Evolutionary conservation across 2,797 vertebrate species (phyloP).

Genomic region (Pelochelys cantorii): DNA sequence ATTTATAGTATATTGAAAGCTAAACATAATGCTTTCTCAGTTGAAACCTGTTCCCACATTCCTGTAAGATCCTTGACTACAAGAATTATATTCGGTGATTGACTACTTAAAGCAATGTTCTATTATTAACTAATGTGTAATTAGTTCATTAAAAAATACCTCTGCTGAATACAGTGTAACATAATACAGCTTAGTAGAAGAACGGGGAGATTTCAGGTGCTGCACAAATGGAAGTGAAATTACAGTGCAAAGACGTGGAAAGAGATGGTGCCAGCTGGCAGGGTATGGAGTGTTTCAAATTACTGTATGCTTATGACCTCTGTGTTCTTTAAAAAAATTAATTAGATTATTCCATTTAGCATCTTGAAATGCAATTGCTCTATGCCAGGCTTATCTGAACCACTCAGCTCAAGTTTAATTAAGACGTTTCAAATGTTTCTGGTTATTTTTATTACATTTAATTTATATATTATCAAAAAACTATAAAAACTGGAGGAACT

Average conservation of each 20-base stretch:
- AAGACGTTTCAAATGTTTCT: constrained; percentile 82
- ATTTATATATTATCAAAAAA: constrained; percentile 51
- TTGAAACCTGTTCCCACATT: constrained; percentile 52
- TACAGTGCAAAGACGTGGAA: constrained; percentile 75
- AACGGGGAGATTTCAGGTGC: constrained; percentile 72
- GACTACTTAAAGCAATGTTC: constrained; percentile 77
- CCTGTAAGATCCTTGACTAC: constrained; percentile 24
- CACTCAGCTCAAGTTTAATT: constrained; percentile 81
- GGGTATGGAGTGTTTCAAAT: constrained; percentile 79
- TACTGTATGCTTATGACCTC: constrained; percentile 82
- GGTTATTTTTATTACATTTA: constrained; percentile 45
- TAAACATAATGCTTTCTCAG: constrained; percentile 53
- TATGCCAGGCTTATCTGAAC: constrained; percentile 80
- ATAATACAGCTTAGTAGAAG: constrained; percentile 75
- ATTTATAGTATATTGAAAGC: constrained; percentile 30
- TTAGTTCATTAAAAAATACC: constrained; percentile 85
- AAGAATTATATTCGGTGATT: constrained; percentile 76
- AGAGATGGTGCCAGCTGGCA: constrained; percentile 83
- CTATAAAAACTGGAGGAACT: constrained; percentile 64
- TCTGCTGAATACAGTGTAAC: constrained; percentile 79
- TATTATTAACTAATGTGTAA: constrained; percentile 86
- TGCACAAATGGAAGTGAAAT: constrained; percentile 79
- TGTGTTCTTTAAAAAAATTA: constrained; percentile 82
- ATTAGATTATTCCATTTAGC: constrained; percentile 85
- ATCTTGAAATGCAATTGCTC: constrained; percentile 78